phyloP scores from a whole-genome alignment of 2,797 vertebrate genomes.

The Gambusia yucatana region DNA sequence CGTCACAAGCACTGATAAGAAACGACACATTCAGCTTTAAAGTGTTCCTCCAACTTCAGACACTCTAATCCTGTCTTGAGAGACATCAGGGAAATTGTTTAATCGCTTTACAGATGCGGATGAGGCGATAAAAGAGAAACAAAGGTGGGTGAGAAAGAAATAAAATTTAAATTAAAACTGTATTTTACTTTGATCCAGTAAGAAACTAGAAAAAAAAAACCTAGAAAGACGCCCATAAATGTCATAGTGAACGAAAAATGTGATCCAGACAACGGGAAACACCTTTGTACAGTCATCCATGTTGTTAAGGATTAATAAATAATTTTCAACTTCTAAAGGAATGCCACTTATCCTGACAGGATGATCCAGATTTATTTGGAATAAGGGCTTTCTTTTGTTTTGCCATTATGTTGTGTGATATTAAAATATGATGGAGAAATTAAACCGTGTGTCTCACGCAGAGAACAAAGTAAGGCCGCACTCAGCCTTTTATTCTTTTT shows the following conservation, averaged over 20 bases:
- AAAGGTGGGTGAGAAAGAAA: background rate
- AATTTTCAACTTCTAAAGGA: constrained; percentile 1
- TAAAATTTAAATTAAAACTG: constrained; percentile 35
- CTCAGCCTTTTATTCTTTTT: fast-evolving
- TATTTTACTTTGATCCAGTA: constrained; percentile 10
- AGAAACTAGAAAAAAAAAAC: background rate
- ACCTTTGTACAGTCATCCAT: background rate
- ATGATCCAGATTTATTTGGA: background rate
- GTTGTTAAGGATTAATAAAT: background rate
- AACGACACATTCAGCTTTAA: constrained; percentile 74
- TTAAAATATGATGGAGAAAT: background rate
- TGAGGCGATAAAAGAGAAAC: constrained; percentile 30
- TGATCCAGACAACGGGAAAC: background rate
- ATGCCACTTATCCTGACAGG: background rate
- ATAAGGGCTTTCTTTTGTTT: background rate
- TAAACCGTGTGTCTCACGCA: background rate
- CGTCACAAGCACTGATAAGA: constrained; percentile 56
- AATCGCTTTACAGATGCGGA: constrained; percentile 67
- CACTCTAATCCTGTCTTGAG: constrained; percentile 77
- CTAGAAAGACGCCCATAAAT: constrained; percentile 2
- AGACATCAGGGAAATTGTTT: constrained; percentile 75
- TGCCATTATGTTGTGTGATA: background rate
- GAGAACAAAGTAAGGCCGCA: background rate
- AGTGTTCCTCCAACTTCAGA: constrained; percentile 69
- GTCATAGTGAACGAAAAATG: background rate